phyloP scores from a whole-genome alignment of 2,113 vertebrate species.

The Bubalus kerabau region DNA sequence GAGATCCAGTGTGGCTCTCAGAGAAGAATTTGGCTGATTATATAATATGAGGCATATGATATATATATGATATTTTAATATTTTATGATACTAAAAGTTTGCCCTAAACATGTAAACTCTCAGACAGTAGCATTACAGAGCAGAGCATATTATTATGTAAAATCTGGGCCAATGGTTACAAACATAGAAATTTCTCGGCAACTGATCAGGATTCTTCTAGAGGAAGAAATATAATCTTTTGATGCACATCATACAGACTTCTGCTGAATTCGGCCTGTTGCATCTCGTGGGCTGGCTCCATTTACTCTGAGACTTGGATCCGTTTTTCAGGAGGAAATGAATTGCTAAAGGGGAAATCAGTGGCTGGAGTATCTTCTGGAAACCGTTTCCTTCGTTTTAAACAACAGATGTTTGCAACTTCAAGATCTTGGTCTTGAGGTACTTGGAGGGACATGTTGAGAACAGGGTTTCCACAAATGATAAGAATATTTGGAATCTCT shows the following conservation, averaged over 20 bases:
- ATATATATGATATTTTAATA: neutral
- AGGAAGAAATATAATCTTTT: neutral
- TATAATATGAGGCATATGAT: neutral
- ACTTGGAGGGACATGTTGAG: neutral
- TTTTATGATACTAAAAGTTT: neutral
- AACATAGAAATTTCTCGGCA: constrained; percentile 15
- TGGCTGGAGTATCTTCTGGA: constrained; percentile 34
- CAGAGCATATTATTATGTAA: constrained; percentile 58
- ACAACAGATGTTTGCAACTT: constrained; percentile 50
- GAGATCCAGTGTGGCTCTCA: constrained; percentile 11
- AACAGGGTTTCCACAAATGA: neutral
- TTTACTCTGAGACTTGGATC: neutral
- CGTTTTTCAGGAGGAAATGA: constrained; percentile 40
- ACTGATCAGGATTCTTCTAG: neutral
- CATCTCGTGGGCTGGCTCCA: neutral
- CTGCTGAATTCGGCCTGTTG: neutral
- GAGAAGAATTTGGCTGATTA: constrained; percentile 38
- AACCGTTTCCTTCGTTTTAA: constrained; percentile 19
- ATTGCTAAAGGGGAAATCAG: constrained; percentile 26
- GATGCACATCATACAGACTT: neutral
- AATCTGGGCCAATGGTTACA: constrained; percentile 38
- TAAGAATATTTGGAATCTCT: neutral
- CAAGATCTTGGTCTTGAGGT: neutral
- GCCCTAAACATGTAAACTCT: constrained; percentile 26
- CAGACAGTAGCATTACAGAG: constrained; percentile 50